Percentiles rank a stretch among this genome's conserved stretches.
These are phyloP conservation scores for Ectropis crepuscularia DNA, from an alignment of 2,888 invertebrate genomes.

Conservation along the genomic window DNA sequence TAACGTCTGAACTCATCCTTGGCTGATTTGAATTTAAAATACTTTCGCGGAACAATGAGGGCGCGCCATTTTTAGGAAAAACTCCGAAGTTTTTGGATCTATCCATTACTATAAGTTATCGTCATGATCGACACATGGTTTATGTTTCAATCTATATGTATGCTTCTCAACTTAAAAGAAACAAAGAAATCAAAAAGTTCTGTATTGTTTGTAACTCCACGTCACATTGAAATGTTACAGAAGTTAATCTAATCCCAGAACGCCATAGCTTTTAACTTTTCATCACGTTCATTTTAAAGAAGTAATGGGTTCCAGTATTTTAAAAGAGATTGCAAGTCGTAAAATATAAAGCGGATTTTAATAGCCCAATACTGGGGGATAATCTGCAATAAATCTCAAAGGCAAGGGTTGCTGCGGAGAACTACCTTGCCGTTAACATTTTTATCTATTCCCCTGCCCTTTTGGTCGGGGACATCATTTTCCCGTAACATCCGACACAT, in stretches of 20 bases:
- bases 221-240: not conserved
- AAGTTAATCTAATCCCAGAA: not conserved
- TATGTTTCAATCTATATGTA: constrained; percentile 23
- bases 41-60: constrained; percentile 62
- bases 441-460: constrained; percentile 59
- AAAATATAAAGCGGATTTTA: constrained; percentile 58
- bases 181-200: not conserved
- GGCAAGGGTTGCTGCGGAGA: constrained; percentile 57
- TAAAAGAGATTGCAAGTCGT: constrained; percentile 50
- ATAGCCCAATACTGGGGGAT: constrained; percentile 55
- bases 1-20: constrained; percentile 53
- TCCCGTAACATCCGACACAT: constrained; percentile 50
- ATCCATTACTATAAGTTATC: constrained; percentile 58
- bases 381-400: constrained; percentile 61
- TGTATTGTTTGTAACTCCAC: not conserved
- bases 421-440: constrained; percentile 63
- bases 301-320: constrained; percentile 40
- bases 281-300: constrained; percentile 37
- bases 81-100: constrained; percentile 52
- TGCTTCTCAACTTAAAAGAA: not conserved
- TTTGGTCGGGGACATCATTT: constrained; percentile 55
- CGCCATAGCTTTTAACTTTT: constrained; percentile 26
- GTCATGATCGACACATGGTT: constrained; percentile 34
- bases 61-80: constrained; percentile 55
- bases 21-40: constrained; percentile 71